A percentile compares a stretch with the other conserved stretches of the same genome.
Evolutionary conservation across 2,888 invertebrate species (phyloP).

Genomic region (Leucoma salicis): DNA sequence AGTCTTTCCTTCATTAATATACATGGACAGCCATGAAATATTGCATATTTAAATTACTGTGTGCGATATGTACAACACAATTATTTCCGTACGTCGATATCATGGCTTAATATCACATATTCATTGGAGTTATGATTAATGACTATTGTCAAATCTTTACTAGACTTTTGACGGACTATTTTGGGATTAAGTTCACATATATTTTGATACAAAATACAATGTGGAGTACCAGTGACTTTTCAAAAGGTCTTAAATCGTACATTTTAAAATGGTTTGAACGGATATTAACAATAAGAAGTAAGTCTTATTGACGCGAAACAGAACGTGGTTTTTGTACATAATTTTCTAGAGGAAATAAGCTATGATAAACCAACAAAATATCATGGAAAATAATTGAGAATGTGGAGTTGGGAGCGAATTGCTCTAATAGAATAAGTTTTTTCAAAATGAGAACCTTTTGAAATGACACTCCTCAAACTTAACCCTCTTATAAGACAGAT

Average conservation of each 20-base stretch:
- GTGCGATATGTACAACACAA: conserved; percentile 39
- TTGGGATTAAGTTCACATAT: conserved; percentile 28
- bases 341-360: too few species aligned
- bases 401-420: too few species aligned
- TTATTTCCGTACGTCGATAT: conserved; percentile 27
- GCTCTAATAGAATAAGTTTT: too few species aligned
- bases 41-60: conserved; percentile 25
- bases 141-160: conserved; percentile 41
- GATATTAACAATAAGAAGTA: too few species aligned
- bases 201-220: conserved; percentile 29
- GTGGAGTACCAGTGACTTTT: too few species aligned
- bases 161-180: conserved; percentile 43
- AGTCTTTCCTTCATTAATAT: conserved; percentile 74
- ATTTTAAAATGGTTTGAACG: too few species aligned
- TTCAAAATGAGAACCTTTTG: too few species aligned
- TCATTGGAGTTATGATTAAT: conserved; percentile 46
- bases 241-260: too few species aligned
- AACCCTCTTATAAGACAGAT: conserved; percentile 14
- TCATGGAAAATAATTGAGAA: too few species aligned
- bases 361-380: too few species aligned
- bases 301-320: too few species aligned
- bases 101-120: conserved; percentile 53
- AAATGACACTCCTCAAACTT: conserved; percentile 21
- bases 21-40: conserved; percentile 54
- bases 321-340: too few species aligned